Percentiles rank a stretch among this genome's conserved stretches.
Evolutionary conservation across 2,797 vertebrate species (phyloP).

Genomic region (Hoplostethus mediterraneus): DNA sequence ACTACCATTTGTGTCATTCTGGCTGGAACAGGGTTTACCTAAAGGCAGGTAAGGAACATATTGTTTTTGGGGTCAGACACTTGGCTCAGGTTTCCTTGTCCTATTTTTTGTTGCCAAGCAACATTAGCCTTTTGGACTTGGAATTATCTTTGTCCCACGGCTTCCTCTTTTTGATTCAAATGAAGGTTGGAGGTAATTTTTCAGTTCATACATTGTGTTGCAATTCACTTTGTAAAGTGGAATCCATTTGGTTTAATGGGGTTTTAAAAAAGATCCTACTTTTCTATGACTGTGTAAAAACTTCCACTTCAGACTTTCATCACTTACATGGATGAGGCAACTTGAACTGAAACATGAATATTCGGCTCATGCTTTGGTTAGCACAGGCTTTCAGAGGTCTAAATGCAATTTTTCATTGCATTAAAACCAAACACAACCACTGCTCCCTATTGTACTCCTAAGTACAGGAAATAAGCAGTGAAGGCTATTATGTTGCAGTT

Average conservation of each 20-base stretch:
- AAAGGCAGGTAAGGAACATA: conserved; percentile 4
- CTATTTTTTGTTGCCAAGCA: conserved; percentile 22
- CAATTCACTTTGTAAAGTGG: background rate
- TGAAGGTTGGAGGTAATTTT: conserved; percentile 6
- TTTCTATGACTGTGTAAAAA: conserved; percentile 4
- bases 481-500: conserved; percentile 59
- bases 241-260: background rate
- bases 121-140: background rate
- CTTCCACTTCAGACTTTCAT: conserved; percentile 21
- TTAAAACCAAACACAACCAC: conserved; percentile 48
- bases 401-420: conserved; percentile 16
- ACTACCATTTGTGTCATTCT: too few species aligned
- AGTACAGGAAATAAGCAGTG: conserved; percentile 56
- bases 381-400: conserved; percentile 7
- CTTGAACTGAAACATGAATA: conserved; percentile 34
- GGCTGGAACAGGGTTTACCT: too few species aligned
- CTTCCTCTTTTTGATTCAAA: conserved; percentile 15
- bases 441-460: conserved; percentile 28
- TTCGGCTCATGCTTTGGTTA: conserved; percentile 37
- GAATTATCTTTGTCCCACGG: background rate
- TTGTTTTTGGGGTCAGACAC: conserved; percentile 23
- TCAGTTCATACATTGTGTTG: background rate
- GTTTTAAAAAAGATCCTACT: background rate
- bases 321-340: conserved; percentile 25
- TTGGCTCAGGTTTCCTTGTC: conserved; percentile 4